phyloP scores from a whole-genome alignment of 2,888 invertebrate species.

The Teleiodes luculella region DNA sequence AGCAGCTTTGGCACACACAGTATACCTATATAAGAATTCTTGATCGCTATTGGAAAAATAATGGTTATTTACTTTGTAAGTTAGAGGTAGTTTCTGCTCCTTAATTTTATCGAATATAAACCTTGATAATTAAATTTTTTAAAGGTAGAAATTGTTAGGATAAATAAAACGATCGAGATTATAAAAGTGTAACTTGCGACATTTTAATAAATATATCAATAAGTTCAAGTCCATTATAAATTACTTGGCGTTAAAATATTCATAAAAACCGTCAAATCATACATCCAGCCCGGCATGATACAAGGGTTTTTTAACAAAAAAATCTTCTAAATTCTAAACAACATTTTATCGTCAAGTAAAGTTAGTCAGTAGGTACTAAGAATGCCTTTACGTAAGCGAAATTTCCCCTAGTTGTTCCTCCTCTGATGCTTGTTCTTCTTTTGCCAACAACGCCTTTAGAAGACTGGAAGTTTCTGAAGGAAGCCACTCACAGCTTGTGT shows the following conservation, averaged over 20 bases:
- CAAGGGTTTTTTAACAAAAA: background rate
- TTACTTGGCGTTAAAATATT: background rate
- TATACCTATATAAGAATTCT: too few species aligned
- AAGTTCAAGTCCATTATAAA: background rate
- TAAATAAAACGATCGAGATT: too few species aligned
- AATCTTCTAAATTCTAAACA: background rate
- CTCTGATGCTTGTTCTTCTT: conserved; percentile 46
- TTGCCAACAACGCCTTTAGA: conserved; percentile 52
- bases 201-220: background rate
- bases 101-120: too few species aligned
- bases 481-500: conserved; percentile 73
- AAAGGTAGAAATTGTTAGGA: too few species aligned
- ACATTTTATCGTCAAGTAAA: background rate
- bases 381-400: conserved; percentile 19
- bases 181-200: background rate
- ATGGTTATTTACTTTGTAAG: too few species aligned
- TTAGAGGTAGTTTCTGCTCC: too few species aligned
- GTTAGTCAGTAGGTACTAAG: background rate
- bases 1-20: too few species aligned
- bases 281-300: conserved; percentile 10
- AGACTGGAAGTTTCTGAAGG: conserved; percentile 66
- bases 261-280: background rate
- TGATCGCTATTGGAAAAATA: too few species aligned
- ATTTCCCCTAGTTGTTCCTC: conserved; percentile 47
- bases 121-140: too few species aligned